Base-by-base conservation (phyloP, 1,140 invertebrate genomes). In the Hycleus phaleratus region DNA sequence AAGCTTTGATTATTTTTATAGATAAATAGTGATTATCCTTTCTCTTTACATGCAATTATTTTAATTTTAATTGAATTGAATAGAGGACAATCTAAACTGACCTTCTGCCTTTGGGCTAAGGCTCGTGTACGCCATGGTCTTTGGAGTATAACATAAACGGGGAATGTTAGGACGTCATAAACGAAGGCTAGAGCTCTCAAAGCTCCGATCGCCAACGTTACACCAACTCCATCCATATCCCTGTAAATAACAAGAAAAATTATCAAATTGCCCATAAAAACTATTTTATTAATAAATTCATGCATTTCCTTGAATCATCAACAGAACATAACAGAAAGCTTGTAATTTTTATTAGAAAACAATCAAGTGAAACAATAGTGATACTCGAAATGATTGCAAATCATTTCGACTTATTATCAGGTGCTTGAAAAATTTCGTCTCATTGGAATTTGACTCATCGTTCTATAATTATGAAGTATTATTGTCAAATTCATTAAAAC, bases 131-230 rank as follows among this genome's bases (percentile, higher is more conserved):
- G 85, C 90, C 93, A 95, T 52, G 94, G 94, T 64, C 85, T 79
- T 72, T 95, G 91, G 49, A 93, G 75, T 32, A 95, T 75, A 62
- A 93, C 81, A 76, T 95, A 95, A 1, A 95, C 79, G 40, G 93
- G 91, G 74, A 92, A 90, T 46, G 92, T 94, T 64, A 96, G 75
- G 60, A 95, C 79, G 74, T 96, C 93, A 77, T 89, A 95, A 52
- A 95, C 78, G 68, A 91, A 86, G 54, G 87, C 83, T 49, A 91
- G 74, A 18, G 84, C 85, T 71, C 85, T 88, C 61, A 92, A 83
- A 51, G 87, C 84, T 43, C 80, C 79, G 64, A 91, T 79, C 59
- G 85, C 85, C 62, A 84, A 78, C 62, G 81, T 83, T 64, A 90
- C 81, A 84, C 87, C 90, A 68, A 89, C 81, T 66, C 83, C 84